Evolutionary conservation across 2,797 vertebrate genomes (phyloP).

Genomic region (Hyperoplus immaculatus): DNA sequence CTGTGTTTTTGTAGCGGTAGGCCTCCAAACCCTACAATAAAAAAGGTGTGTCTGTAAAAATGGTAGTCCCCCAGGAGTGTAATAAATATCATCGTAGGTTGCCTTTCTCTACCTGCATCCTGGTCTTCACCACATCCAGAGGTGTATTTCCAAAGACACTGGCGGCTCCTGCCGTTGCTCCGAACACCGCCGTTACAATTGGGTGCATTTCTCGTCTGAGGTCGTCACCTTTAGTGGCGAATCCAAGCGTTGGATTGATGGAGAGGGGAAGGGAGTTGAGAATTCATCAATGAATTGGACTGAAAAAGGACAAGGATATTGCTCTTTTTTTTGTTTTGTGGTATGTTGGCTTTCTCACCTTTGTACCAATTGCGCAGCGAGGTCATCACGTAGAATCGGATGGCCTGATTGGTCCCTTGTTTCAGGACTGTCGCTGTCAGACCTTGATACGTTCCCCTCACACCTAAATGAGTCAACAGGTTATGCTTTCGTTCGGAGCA

Average conservation of each 20-base stretch:
- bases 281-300: background rate
- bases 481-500: background rate
- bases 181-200: slow-evolving; percentile 86
- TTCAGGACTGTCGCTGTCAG: slow-evolving; percentile 88
- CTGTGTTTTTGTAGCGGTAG: slow-evolving; percentile 87
- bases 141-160: slow-evolving; percentile 91
- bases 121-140: slow-evolving; percentile 90
- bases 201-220: slow-evolving; percentile 85
- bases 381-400: slow-evolving; percentile 90
- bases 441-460: slow-evolving; percentile 89
- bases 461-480: slow-evolving; percentile 73
- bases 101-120: slow-evolving; percentile 87
- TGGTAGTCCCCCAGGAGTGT: background rate
- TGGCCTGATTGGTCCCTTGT: slow-evolving; percentile 90
- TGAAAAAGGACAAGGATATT: background rate
- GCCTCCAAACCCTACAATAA: slow-evolving; percentile 86
- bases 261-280: background rate
- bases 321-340: background rate
- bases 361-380: slow-evolving; percentile 89
- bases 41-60: background rate
- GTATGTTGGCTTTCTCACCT: slow-evolving; percentile 73
- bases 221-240: slow-evolving; percentile 82
- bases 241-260: background rate
- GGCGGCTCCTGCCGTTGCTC: slow-evolving; percentile 87
- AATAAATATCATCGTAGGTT: background rate